A percentile compares a stretch with the other conserved stretches of the same genome.
phyloP scores from a whole-genome alignment of 2,888 invertebrate species.

The Lasioglossum lativentre region DNA sequence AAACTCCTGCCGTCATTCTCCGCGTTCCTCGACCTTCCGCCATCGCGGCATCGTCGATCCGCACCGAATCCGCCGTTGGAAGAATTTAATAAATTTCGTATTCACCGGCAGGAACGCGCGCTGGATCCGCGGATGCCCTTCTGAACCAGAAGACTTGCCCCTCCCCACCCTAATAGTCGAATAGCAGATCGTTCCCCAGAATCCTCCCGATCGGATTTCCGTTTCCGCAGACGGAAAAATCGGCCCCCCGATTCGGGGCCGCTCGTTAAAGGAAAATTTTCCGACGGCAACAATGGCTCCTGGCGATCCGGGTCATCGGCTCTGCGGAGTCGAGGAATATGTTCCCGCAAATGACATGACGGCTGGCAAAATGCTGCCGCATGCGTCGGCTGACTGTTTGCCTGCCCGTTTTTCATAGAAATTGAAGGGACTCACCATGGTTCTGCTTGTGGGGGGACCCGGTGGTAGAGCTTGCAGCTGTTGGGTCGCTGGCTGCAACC shows the following conservation, averaged over 20 bases:
- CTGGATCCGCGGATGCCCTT: conserved; percentile 19
- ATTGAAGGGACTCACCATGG: conserved; percentile 52
- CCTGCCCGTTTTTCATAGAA: conserved; percentile 25
- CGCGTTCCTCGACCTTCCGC: conserved; percentile 10
- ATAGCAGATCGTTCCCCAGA: conserved; percentile 26
- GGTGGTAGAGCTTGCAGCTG: not conserved
- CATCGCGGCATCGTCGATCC: conserved; percentile 13
- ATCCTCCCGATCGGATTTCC: conserved; percentile 56
- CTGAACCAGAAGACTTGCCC: not conserved
- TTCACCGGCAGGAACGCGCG: conserved; percentile 28
- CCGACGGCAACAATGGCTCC: conserved; percentile 31
- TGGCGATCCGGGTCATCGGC: conserved; percentile 52
- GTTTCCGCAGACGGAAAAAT: conserved; percentile 50
- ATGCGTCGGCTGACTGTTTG: conserved; percentile 20
- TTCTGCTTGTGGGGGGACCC: not conserved
- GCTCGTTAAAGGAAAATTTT: conserved; percentile 69
- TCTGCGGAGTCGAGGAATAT: conserved; percentile 40
- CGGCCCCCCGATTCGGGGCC: not conserved
- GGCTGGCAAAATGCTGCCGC: conserved; percentile 57
- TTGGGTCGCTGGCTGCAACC: not conserved
- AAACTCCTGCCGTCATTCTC: conserved; percentile 11
- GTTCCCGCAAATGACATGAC: conserved; percentile 19
- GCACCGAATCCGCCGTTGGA: not conserved
- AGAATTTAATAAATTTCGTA: conserved; percentile 57
- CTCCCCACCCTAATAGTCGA: conserved; percentile 25